phyloP scores from a whole-genome alignment of 2,888 invertebrate genomes.

The Drosophila paucipuncta region DNA sequence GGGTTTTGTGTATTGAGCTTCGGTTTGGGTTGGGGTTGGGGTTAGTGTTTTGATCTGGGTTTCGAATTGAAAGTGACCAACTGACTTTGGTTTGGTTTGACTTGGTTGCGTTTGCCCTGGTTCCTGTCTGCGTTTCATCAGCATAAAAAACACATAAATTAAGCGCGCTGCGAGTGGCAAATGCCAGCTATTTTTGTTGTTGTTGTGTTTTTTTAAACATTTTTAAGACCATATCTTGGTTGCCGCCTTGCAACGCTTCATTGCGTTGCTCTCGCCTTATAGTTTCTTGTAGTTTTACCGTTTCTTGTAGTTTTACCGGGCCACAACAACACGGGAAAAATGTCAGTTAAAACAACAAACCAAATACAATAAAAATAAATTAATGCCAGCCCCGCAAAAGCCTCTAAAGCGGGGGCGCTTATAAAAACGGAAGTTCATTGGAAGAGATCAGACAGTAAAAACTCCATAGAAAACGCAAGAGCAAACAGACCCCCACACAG shows the following conservation, averaged over 20 bases:
- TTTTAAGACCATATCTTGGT: constrained; percentile 51
- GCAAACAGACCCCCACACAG: background rate
- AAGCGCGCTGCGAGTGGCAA: constrained; percentile 74
- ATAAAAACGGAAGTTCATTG: constrained; percentile 73
- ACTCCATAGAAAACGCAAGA: background rate
- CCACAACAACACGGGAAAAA: constrained; percentile 24
- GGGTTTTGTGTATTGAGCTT: background rate
- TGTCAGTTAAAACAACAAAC: constrained; percentile 43
- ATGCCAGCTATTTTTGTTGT: constrained; percentile 50
- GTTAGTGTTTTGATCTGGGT: constrained; percentile 10
- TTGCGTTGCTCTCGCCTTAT: constrained; percentile 45
- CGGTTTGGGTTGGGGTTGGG: background rate
- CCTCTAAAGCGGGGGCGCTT: constrained; percentile 61
- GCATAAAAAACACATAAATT: constrained; percentile 85
- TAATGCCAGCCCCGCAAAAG: constrained; percentile 41
- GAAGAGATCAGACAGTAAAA: background rate
- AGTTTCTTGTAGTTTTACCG: constrained; percentile 2
- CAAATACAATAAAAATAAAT: constrained; percentile 58
- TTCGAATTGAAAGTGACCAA: constrained; percentile 34
- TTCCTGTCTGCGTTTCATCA: constrained; percentile 74
- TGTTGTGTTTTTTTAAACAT: constrained; percentile 9
- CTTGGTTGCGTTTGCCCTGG: constrained; percentile 20
- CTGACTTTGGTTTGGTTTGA: constrained; percentile 27
- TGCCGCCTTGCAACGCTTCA: constrained; percentile 77
- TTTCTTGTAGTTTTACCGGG: constrained; percentile 28